Conservation (phyloP, 2,888 invertebrate species). For the Creontiades dilutus region DNA sequence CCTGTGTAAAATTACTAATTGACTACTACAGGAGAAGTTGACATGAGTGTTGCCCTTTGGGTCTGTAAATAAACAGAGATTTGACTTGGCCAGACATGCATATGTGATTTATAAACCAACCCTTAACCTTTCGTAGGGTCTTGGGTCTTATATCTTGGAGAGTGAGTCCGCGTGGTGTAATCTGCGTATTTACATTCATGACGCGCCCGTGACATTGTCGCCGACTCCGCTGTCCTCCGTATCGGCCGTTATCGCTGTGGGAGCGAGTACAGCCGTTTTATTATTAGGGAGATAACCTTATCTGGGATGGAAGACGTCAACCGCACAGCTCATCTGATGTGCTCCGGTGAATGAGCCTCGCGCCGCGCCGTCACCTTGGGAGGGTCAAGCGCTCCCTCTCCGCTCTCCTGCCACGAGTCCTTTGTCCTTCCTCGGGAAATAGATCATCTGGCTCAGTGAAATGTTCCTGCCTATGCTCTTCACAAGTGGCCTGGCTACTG, state of each 20-base stretch:
- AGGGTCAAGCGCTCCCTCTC: conserved; percentile 28
- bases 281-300: conserved; percentile 32
- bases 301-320: conserved; percentile 28
- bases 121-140: no score
- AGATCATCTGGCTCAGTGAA: conserved; percentile 7
- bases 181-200: conserved; percentile 18
- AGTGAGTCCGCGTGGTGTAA: neutral
- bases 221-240: neutral
- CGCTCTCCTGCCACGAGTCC: neutral
- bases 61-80: no score
- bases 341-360: neutral
- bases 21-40: no score
- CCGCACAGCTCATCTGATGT: conserved; percentile 13
- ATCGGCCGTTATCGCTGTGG: neutral
- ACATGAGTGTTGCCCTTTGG: no score
- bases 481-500: neutral
- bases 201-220: conserved; percentile 9
- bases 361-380: neutral
- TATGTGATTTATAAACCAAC: no score
- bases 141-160: neutral
- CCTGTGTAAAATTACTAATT: no score
- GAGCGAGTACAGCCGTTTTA: conserved; percentile 7
- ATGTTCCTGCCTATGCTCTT: neutral
- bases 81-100: no score
- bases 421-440: neutral